Evolutionary conservation across 1,140 invertebrate species (phyloP), one percentile per base, ranked within the genome.

Genomic region (Grapholita molesta): DNA sequence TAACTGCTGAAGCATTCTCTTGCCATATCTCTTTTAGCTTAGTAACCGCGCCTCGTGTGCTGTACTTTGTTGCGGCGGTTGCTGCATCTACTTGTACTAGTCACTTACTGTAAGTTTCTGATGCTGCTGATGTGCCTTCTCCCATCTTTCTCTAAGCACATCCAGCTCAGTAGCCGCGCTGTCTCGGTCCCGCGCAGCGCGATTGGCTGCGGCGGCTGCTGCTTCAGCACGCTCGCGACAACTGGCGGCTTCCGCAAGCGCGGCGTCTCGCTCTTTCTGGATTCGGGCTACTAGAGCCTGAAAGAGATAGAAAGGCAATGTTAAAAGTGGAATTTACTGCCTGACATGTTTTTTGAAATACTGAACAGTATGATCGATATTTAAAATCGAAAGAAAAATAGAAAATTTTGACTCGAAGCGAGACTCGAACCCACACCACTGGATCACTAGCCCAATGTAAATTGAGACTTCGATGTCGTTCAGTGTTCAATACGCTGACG

Each of bases 231-330:
- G 93, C 86, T 98, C 97, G 76, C 96, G 95, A 74, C 97, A 90
- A 82, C 95, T 95, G 66, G 96, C 96, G 72, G 95, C 94, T 74
- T 98, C 97, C 67, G 96, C 95, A 71, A 96, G 94, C 73, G 96
- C 95, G 67, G 93, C 90, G 81, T 98, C 97, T 73, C 96, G 93
- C 86, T 98, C 97, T 85, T 98, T 98, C 86, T 98, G 97, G 66
- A 98, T 92, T 75, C 96, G 94, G 55, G 95, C 94, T 84, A 97
- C 84, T 23, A 90, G 75, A 0, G 82, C 85, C 89, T 91, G 79
- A 84, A 87, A 66, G 65, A 70, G 11, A 68, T 18, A 42, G n/a
- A n/a, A 21, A 61, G 9, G 12, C 18, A n/a, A 12, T 12, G 30
- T n/a, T 38, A 66, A 70, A 25, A 33, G 42, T 7, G 24, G 42